Percentiles rank a stretch among this genome's conserved stretches.
These are phyloP conservation scores for Phalacrocorax aristotelis DNA, from an alignment of 2,113 vertebrate genomes.

Conservation along the genomic window DNA sequence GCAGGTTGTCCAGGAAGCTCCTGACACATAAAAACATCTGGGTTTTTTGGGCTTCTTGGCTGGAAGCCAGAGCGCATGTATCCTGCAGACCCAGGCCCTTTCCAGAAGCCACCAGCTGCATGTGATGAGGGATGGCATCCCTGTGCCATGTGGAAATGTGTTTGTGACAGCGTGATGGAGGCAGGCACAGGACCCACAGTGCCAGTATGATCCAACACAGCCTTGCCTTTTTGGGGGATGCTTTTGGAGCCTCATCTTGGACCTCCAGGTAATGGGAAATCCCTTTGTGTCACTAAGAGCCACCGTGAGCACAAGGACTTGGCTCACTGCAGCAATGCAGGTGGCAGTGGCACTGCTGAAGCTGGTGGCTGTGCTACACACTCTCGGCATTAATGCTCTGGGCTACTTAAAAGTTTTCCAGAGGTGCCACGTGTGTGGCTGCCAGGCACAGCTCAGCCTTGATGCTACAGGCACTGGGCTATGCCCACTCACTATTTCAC, in stretches of 20 bases:
- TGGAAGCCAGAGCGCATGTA: fast-evolving
- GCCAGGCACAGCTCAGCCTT: neutral
- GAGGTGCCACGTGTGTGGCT: fast-evolving
- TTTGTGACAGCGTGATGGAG: neutral
- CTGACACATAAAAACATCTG: fast-evolving
- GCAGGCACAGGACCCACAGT: fast-evolving
- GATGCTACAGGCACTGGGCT: fast-evolving
- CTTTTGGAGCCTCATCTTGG: neutral
- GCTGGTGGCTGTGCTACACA: neutral
- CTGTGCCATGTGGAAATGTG: fast-evolving
- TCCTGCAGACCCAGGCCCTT: neutral
- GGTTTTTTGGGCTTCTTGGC: neutral
- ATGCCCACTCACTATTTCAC: neutral
- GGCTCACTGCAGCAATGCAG: neutral
- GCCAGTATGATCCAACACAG: fast-evolving
- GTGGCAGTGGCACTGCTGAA: fast-evolving
- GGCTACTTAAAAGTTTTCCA: neutral
- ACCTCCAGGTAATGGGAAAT: neutral
- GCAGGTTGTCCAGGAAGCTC: neutral
- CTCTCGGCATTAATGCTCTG: neutral
- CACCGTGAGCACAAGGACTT: neutral
- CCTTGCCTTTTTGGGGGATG: fast-evolving
- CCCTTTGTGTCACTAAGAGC: neutral
- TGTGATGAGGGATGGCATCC: fast-evolving
- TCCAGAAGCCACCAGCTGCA: fast-evolving